Conservation (phyloP, 2,888 invertebrate genomes). For the Drosophila demipolita region DNA sequence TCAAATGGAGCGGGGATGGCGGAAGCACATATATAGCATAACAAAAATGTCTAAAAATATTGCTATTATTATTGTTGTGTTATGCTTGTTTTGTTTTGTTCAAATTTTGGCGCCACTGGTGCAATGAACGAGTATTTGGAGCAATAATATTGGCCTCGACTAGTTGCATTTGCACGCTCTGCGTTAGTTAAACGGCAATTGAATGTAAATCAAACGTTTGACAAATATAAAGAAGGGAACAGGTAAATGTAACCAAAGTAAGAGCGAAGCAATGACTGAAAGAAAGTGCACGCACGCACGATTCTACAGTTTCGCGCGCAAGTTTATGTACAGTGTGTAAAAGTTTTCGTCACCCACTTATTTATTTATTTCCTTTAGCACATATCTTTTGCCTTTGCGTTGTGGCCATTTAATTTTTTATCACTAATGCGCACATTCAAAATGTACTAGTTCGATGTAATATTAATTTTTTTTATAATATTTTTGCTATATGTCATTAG, state of each 20-base stretch:
- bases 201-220: constrained; percentile 45
- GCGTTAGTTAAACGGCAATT: constrained; percentile 56
- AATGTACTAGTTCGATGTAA: background rate
- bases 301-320: constrained; percentile 35
- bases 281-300: constrained; percentile 60
- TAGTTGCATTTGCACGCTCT: constrained; percentile 49
- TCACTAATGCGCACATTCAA: background rate
- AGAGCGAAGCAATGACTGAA: constrained; percentile 68
- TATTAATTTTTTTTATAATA: background rate
- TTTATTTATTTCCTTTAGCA: background rate
- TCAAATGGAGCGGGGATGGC: constrained; percentile 10
- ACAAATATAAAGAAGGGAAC: constrained; percentile 62
- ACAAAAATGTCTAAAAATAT: constrained; percentile 14
- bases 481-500: background rate
- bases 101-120: constrained; percentile 36
- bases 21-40: constrained; percentile 31
- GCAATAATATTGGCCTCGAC: background rate
- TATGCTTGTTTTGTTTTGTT: constrained; percentile 7
- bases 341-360: background rate
- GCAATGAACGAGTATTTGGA: background rate
- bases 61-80: background rate
- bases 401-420: background rate
- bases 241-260: constrained; percentile 61
- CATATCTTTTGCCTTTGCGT: background rate
- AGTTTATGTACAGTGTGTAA: constrained; percentile 17